Evolutionary conservation across 2,888 invertebrate genomes (phyloP).

Genomic region (Nymphalis urticae): DNA sequence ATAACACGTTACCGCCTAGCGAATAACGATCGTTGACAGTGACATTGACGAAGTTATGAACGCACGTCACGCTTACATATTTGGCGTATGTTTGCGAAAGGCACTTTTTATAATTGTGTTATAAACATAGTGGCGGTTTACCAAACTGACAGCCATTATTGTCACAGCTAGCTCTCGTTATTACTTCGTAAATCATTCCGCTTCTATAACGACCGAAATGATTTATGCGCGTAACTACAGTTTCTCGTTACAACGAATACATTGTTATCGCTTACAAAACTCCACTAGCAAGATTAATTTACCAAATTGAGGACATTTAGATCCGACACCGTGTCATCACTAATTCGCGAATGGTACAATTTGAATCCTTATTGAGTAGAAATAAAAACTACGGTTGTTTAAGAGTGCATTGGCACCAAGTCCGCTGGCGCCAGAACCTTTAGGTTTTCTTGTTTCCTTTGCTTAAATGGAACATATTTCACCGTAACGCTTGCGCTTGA

Average conservation of each 20-base stretch:
- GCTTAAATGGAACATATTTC: constrained; percentile 34
- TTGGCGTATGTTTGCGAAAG: background rate
- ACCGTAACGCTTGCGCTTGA: constrained; percentile 29
- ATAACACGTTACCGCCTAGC: constrained; percentile 10
- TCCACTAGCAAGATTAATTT: background rate
- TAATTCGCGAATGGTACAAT: constrained; percentile 61
- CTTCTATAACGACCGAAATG: constrained; percentile 17
- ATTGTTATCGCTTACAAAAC: constrained; percentile 15
- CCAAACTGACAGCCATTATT: background rate
- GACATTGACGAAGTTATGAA: constrained; percentile 22
- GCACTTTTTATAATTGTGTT: background rate
- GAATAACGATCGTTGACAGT: constrained; percentile 18
- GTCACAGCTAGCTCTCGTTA: constrained; percentile 6
- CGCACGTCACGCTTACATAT: background rate
- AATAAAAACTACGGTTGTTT: constrained; percentile 68
- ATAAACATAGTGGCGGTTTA: background rate
- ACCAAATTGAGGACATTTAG: constrained; percentile 1
- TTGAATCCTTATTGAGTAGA: constrained; percentile 64
- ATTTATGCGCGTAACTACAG: constrained; percentile 13
- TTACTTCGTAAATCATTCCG: constrained; percentile 9
- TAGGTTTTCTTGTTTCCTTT: constrained; percentile 40
- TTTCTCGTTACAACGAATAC: constrained; percentile 11
- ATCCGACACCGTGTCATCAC: constrained; percentile 3
- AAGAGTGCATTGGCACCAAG: constrained; percentile 56
- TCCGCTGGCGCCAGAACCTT: constrained; percentile 66